Evolutionary conservation across 2,888 invertebrate genomes (phyloP).

Genomic region (Leptinotarsa haldemani): DNA sequence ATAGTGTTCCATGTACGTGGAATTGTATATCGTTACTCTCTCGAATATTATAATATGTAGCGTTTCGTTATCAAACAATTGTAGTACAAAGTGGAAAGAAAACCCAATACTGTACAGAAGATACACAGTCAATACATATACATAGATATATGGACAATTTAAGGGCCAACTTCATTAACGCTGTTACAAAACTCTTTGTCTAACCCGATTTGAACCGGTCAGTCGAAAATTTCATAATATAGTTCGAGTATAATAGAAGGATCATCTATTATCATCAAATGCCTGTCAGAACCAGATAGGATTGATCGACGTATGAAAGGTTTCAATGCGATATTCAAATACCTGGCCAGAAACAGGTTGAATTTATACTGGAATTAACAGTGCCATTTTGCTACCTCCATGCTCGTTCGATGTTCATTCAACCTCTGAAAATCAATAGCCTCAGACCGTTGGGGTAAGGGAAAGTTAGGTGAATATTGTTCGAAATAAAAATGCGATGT

Average conservation of each 20-base stretch:
- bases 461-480: not conserved
- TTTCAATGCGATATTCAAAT: slow-evolving; percentile 19
- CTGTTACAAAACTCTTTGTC: not conserved
- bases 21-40: no score
- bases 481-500: not conserved
- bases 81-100: no score
- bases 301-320: slow-evolving; percentile 22
- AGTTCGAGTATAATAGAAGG: slow-evolving; percentile 8
- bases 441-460: not conserved
- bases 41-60: no score
- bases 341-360: slow-evolving; percentile 20
- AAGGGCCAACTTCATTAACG: no score
- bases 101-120: no score
- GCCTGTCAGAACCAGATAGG: slow-evolving; percentile 25
- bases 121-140: no score
- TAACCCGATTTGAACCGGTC: not conserved
- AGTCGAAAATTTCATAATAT: not conserved
- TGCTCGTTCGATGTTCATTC: slow-evolving; percentile 20
- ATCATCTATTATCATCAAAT: slow-evolving; percentile 16
- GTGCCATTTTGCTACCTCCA: slow-evolving; percentile 1
- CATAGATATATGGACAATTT: no score
- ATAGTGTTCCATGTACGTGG: no score
- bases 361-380: slow-evolving; percentile 19
- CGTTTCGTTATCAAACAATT: no score
- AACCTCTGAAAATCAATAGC: slow-evolving; percentile 11